These are phyloP conservation scores for Tetramorium simillimum DNA, from an alignment of 1,140 invertebrate genomes.

Conservation along the genomic window DNA sequence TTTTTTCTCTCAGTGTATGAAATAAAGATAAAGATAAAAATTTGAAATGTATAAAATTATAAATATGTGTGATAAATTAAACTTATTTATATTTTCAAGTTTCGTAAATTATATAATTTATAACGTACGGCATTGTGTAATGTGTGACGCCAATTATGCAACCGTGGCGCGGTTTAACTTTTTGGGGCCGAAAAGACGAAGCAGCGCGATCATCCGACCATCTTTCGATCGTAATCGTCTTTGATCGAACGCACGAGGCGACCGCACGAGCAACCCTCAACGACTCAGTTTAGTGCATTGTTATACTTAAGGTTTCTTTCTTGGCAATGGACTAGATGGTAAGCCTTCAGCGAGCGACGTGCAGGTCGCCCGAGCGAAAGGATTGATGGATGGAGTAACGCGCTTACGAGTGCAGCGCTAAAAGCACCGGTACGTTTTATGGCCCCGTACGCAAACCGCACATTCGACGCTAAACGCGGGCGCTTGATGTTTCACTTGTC, in stretches of 20 bases:
- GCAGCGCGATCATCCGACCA: background rate
- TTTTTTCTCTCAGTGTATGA: too few species aligned
- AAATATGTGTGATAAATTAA: too few species aligned
- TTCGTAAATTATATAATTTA: background rate
- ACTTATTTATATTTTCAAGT: background rate
- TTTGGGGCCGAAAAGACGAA: background rate
- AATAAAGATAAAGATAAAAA: too few species aligned
- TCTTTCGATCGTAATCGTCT: slow-evolving; percentile 21
- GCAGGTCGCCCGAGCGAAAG: slow-evolving; percentile 73
- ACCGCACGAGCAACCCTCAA: slow-evolving; percentile 70
- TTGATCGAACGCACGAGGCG: slow-evolving; percentile 50
- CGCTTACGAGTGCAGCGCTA: slow-evolving; percentile 39
- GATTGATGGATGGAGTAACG: slow-evolving; percentile 41
- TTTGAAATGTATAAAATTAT: too few species aligned
- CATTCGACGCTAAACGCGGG: background rate
- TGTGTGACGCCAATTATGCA: background rate
- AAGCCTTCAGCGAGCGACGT: slow-evolving; percentile 79
- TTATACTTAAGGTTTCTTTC: slow-evolving; percentile 85
- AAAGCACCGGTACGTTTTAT: slow-evolving; percentile 48
- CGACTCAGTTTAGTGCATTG: slow-evolving; percentile 77
- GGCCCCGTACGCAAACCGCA: slow-evolving; percentile 33
- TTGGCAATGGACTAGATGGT: slow-evolving; percentile 85
- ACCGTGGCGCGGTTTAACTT: background rate
- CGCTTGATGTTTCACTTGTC: slow-evolving; percentile 37
- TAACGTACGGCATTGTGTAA: background rate